Conservation (phyloP, 2,888 invertebrate species). For the Chelonus formosanus region DNA sequence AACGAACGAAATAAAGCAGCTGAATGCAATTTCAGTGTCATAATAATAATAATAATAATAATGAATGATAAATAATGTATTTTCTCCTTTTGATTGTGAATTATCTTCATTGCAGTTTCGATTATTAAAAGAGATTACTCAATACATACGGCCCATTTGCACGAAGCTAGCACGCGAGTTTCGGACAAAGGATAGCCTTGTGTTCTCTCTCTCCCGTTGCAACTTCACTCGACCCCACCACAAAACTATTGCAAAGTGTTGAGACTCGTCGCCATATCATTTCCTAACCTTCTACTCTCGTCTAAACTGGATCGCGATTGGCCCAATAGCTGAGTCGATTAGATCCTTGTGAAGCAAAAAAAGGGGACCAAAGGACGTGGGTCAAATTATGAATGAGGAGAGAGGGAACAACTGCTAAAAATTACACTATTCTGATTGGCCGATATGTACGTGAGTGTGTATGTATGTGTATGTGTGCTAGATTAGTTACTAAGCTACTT, state of each 20-base stretch:
- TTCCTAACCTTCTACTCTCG: slow-evolving; percentile 52
- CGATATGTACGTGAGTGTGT: slow-evolving; percentile 36
- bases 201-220: slow-evolving; percentile 39
- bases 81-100: slow-evolving; percentile 24
- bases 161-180: slow-evolving; percentile 50
- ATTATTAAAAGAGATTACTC: slow-evolving; percentile 28
- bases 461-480: slow-evolving; percentile 13
- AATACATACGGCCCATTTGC: slow-evolving; percentile 28
- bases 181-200: slow-evolving; percentile 65
- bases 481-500: slow-evolving; percentile 55
- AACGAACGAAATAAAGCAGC: no score
- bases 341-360: slow-evolving; percentile 29
- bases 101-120: slow-evolving; percentile 23
- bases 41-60: background rate
- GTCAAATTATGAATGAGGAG: slow-evolving; percentile 21
- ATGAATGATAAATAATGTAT: slow-evolving; percentile 16
- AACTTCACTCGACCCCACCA: slow-evolving; percentile 13
- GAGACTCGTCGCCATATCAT: slow-evolving; percentile 41
- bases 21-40: no score
- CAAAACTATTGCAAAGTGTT: no score
- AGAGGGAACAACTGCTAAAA: slow-evolving; percentile 46
- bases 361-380: slow-evolving; percentile 39
- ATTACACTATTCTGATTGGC: slow-evolving; percentile 54
- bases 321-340: slow-evolving; percentile 30
- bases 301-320: slow-evolving; percentile 32